Base-by-base conservation (phyloP, 2,797 vertebrate genomes). In the Oreochromis grahami region DNA sequence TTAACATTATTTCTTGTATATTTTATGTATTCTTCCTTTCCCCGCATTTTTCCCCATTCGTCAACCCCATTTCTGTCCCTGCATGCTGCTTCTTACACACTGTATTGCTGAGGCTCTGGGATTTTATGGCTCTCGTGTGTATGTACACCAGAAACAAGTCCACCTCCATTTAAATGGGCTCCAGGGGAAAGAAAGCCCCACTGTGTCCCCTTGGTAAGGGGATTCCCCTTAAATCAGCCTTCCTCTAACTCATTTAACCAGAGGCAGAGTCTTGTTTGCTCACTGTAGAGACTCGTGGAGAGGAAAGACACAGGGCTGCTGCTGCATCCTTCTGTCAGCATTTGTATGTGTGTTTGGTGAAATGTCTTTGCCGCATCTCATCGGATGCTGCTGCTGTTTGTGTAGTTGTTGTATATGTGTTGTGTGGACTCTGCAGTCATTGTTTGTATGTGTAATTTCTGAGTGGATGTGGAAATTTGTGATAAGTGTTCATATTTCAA, bases 71-170 rank as follows among this genome's bases (percentile, higher is more conserved):
- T 76, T 82, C 83, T 56, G 32, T 60, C 89, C 79, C 83, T 94
- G 93, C 93, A 93, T 93, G 91, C 92, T 91, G 87, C 93, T 89
- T 88, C 90, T 89, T 86, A 24, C 89, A 81, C 80, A 29, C 82
- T 89, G 19, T 85, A 45, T 82, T 50, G 60, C 55, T 52, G 80
- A 26, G 76, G 53, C 34, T 51, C 77, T 77, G 85, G 91, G 89
- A 93, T 91, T 86, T 93, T 94, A 88, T 93, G 87, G n/a, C 50
- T 76, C 24, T 74, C 5, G 52, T 83, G 79, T 82, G 60, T 82
- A 34, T 78, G 41, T 77, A 45, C n/a, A 48, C 34, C 86, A 95
- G 92, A 92, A 91, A 94, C 84, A 89, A 93, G 84, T 94, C 93
- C 65, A 92, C 86, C 74, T 94, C 88, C 80, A 87, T 92, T 84